phyloP scores from a whole-genome alignment of 2,888 invertebrate species.

The Tetragnatha montana region DNA sequence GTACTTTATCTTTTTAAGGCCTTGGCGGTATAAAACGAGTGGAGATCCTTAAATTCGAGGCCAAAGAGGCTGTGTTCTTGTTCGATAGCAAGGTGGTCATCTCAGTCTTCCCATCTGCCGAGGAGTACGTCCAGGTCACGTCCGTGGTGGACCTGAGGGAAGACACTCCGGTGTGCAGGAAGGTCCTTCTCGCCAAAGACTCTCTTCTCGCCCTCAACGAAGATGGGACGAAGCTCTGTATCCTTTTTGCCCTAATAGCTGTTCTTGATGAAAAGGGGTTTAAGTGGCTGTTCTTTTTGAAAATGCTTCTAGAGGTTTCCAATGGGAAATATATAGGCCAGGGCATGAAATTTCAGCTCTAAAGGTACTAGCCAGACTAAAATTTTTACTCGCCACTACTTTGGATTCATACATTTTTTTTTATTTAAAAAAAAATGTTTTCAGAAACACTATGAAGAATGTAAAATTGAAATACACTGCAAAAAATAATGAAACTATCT shows the following conservation, averaged over 20 bases:
- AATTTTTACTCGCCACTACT: too few species aligned
- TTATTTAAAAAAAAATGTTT: too few species aligned
- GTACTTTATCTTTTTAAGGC: constrained; percentile 20
- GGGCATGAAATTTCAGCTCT: too few species aligned
- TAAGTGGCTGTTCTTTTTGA: too few species aligned
- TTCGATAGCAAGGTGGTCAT: constrained; percentile 57
- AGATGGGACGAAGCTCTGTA: constrained; percentile 58
- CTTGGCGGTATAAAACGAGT: constrained; percentile 18
- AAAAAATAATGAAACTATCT: too few species aligned
- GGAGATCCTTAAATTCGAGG: constrained; percentile 57
- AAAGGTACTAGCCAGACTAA: too few species aligned
- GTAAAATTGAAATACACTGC: too few species aligned
- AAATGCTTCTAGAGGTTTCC: too few species aligned
- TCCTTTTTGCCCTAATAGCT: constrained; percentile 38
- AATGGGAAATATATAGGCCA: too few species aligned
- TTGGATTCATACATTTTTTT: too few species aligned
- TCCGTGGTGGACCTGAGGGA: constrained; percentile 60
- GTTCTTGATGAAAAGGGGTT: too few species aligned
- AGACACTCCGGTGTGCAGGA: constrained; percentile 20
- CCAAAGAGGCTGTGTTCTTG: constrained; percentile 61
- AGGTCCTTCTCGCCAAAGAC: constrained; percentile 52
- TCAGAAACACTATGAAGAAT: too few species aligned
- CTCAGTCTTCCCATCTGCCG: constrained; percentile 46
- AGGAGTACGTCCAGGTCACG: constrained; percentile 52
- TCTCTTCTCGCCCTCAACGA: constrained; percentile 49